Evolutionary conservation across 1,140 invertebrate species (phyloP).

Genomic region (Caligus rogercresseyi): DNA sequence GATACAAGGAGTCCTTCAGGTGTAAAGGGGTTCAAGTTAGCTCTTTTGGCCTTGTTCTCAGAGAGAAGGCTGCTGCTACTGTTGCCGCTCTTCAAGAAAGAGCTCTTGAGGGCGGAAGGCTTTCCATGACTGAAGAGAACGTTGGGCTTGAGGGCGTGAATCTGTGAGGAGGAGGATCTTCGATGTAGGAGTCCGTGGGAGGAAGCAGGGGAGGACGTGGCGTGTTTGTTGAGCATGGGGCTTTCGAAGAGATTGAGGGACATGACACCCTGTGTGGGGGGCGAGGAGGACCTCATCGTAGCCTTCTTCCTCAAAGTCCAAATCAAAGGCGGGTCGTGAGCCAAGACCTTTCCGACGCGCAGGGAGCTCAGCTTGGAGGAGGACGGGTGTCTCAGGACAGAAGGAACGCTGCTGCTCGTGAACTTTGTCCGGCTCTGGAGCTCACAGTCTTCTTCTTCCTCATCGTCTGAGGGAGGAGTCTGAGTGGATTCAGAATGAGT

Average conservation of each 20-base stretch:
- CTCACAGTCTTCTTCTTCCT: neutral
- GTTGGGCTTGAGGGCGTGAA: neutral
- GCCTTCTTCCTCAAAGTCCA: neutral
- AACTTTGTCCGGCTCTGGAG: no score
- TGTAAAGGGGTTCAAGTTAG: neutral
- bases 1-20: neutral
- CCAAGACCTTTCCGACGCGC: neutral
- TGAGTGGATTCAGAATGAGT: neutral
- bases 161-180: neutral
- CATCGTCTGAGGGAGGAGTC: neutral
- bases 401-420: no score
- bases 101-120: no score
- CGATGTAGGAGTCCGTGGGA: neutral
- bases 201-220: neutral
- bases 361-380: neutral
- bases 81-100: no score
- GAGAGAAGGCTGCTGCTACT: neutral
- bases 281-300: no score
- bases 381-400: no score
- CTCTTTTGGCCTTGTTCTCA: neutral
- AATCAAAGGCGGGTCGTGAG: neutral
- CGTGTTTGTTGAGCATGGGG: no score
- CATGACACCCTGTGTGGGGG: neutral
- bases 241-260: neutral
- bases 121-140: neutral